Percentiles rank a stretch among this genome's conserved stretches.
Evolutionary conservation across 2,113 vertebrate species (phyloP).

Genomic region (Sylvia atricapilla): DNA sequence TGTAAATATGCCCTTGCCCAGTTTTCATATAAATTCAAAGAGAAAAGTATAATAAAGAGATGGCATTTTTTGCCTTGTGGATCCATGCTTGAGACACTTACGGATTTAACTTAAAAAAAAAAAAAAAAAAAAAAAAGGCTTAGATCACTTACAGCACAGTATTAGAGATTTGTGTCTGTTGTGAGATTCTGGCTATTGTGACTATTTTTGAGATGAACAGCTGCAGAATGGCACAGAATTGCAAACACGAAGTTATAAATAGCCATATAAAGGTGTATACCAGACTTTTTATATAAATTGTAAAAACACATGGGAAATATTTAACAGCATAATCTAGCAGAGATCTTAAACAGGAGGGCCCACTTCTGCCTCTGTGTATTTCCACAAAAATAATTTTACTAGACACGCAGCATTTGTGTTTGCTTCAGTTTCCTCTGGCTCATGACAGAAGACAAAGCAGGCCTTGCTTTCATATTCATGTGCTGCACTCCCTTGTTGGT

Average conservation of each 20-base stretch:
- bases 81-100: background rate
- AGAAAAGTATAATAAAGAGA: background rate
- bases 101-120: background rate
- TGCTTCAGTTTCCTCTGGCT: slow-evolving; percentile 30
- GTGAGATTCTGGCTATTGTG: slow-evolving; percentile 18
- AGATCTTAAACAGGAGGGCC: background rate
- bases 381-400: background rate
- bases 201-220: slow-evolving; percentile 49
- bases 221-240: slow-evolving; percentile 49
- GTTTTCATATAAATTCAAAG: slow-evolving; percentile 18
- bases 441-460: background rate
- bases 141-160: slow-evolving; percentile 1
- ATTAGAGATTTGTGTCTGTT: background rate
- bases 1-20: background rate
- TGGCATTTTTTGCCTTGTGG: slow-evolving; percentile 5
- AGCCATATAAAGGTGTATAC: background rate
- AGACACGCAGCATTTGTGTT: slow-evolving; percentile 12
- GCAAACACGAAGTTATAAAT: slow-evolving; percentile 20
- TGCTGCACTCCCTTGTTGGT: slow-evolving; percentile 27
- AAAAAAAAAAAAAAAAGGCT: background rate
- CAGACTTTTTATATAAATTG: slow-evolving; percentile 16
- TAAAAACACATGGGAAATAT: background rate
- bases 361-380: background rate
- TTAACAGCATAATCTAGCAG: background rate
- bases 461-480: background rate